Base-by-base conservation (phyloP, 2,888 invertebrate species). In the Seira musarum region DNA sequence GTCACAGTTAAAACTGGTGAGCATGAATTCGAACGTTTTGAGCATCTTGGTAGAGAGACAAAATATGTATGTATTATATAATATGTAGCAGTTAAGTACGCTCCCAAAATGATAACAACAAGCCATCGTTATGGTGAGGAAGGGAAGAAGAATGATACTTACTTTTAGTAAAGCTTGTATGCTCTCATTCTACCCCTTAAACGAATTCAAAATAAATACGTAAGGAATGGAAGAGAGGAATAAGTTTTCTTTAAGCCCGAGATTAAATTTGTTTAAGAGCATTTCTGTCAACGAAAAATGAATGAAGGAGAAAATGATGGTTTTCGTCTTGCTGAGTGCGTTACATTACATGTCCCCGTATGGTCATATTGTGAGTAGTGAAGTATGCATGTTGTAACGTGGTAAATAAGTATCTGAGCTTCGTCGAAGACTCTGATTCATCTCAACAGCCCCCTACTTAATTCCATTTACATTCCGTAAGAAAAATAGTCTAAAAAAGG, bases 361-460 rank as follows among this genome's bases (percentile, higher is more conserved):
- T 80, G 80, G 80, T 74, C 69, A 80, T 76, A 40, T 40, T 40
- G 40, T n/a, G n/a, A n/a, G n/a, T n/a, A n/a, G n/a, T 30, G 30
- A 30, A 30, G 8, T 8, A 30, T 8, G 8, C 30, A 30, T 5
- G 30, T 5, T 5, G 30, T 30, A 30, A 30, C 2, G 30, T n/a
- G n/a, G n/a, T n/a, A n/a, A 40, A 5, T 40, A 40, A 40, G 40
- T n/a, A 40, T 8, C 40, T 40, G 40, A 8, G 40, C 13, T 5
- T 8, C 13, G 40, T 8, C 13, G 40, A 8, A 40, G 40, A 40
- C 40, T 40, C 6, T 5, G 40, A 13, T 40, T 40, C 13, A n/a
- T n/a, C 30, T 30, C 30, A 30, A 8, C 30, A 30, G 2, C n/a
- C n/a, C n/a, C n/a, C n/a, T n/a, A n/a, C 8, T 30, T 30, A 30